phyloP scores from a whole-genome alignment of 2,888 invertebrate species.

The Lepidocyrtinus sp. region DNA sequence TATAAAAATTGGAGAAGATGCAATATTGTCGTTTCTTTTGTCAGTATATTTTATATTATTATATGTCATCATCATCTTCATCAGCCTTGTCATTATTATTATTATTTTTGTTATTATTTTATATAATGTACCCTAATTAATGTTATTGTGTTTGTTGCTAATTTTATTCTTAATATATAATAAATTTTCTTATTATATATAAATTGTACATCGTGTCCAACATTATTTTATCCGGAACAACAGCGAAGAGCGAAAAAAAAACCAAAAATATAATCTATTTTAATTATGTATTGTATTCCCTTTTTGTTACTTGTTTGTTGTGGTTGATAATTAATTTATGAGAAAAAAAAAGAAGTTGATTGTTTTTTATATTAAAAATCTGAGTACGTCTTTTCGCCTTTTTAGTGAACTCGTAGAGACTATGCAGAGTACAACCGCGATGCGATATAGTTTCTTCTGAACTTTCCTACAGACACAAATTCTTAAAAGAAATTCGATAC shows the following conservation, averaged over 20 bases:
- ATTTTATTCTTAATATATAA: conserved; percentile 46
- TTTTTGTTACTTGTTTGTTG: conserved; percentile 48
- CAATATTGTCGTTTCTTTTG: conserved; percentile 56
- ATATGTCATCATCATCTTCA: conserved; percentile 55
- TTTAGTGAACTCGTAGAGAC: too few species aligned
- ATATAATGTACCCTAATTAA: conserved; percentile 28
- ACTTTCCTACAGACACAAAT: background rate
- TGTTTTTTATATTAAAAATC: conserved; percentile 50
- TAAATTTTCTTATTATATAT: conserved; percentile 18
- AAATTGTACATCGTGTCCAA: too few species aligned
- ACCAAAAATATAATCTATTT: conserved; percentile 36
- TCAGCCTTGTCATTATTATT: conserved; percentile 62
- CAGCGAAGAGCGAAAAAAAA: conserved; percentile 34
- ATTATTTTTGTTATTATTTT: conserved; percentile 48
- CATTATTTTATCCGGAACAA: conserved; percentile 21
- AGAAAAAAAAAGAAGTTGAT: conserved; percentile 42
- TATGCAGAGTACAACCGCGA: background rate
- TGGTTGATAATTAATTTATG: conserved; percentile 54
- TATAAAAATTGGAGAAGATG: conserved; percentile 52
- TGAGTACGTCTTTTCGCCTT: conserved; percentile 21
- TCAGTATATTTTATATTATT: conserved; percentile 43
- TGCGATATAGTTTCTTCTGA: too few species aligned
- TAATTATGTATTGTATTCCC: conserved; percentile 19
- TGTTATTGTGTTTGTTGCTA: conserved; percentile 54
- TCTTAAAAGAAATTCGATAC: background rate